Conservation (phyloP, 2,797 vertebrate genomes). For the Periophthalmus magnuspinnatus region DNA sequence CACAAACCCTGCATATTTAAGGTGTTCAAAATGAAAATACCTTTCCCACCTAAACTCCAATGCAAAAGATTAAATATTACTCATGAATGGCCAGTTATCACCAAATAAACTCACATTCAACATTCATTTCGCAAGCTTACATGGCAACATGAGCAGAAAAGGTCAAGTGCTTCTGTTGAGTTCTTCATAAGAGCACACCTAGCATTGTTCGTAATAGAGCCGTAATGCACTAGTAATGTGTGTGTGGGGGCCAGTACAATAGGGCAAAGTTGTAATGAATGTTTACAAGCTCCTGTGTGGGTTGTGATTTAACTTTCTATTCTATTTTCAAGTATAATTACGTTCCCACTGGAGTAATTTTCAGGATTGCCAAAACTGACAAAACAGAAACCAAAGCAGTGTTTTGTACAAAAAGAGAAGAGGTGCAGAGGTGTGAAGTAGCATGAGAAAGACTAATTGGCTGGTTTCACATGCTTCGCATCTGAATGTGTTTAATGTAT, state of each 20-base stretch:
- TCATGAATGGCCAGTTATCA: no score
- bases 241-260: slow-evolving; percentile 14
- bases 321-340: slow-evolving; percentile 7
- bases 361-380: background rate
- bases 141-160: background rate
- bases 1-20: no score
- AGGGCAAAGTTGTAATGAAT: slow-evolving; percentile 11
- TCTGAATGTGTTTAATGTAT: background rate
- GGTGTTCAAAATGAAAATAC: no score
- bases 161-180: background rate
- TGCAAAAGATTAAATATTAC: no score
- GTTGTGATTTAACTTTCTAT: background rate
- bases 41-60: no score
- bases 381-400: background rate
- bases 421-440: background rate
- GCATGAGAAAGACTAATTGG: no score
- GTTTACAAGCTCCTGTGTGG: slow-evolving; percentile 11
- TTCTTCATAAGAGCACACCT: slow-evolving; percentile 2
- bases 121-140: background rate
- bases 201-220: slow-evolving; percentile 2
- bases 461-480: background rate
- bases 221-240: slow-evolving; percentile 8
- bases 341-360: background rate
- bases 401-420: background rate
- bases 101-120: no score